These are phyloP conservation scores for Drosophila burlai DNA, from an alignment of 1,140 invertebrate species.

Conservation along the genomic window DNA sequence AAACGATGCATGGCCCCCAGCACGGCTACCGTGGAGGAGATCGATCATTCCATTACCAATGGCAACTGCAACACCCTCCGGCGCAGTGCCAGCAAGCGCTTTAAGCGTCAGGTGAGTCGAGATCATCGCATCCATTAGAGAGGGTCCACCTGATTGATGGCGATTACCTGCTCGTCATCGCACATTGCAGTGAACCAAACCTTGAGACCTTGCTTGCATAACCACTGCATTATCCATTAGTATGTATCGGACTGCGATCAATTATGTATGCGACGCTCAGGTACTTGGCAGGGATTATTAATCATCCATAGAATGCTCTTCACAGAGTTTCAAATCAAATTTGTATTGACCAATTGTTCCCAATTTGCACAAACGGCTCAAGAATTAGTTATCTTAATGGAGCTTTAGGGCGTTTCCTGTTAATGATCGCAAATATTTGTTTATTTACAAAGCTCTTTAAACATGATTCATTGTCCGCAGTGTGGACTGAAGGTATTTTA, in stretches of 20 bases:
- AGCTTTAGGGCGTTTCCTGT: constrained; percentile 14
- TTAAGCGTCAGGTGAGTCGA: constrained; percentile 88
- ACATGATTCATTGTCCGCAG: constrained; percentile 17
- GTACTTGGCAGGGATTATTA: constrained; percentile 3
- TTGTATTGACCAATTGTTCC: neutral
- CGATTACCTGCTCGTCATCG: constrained; percentile 8
- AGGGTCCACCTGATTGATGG: constrained; percentile 54
- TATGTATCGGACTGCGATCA: constrained; percentile 29
- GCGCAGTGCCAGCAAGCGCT: constrained; percentile 91
- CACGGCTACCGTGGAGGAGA: constrained; percentile 71
- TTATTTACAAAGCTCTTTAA: constrained; percentile 12
- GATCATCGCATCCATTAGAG: constrained; percentile 21
- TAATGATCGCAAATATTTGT: constrained; percentile 10
- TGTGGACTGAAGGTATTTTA: constrained; percentile 1
- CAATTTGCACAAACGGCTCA: neutral
- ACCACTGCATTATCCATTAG: constrained; percentile 34
- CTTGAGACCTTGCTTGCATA: constrained; percentile 30
- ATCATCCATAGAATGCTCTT: constrained; percentile 7
- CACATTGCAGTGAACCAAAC: constrained; percentile 21
- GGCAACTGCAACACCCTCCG: constrained; percentile 90
- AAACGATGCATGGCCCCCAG: constrained; percentile 87
- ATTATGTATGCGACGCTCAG: constrained; percentile 35
- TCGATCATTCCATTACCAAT: constrained; percentile 77
- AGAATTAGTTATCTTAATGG: neutral
- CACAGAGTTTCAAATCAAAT: neutral